A percentile compares a stretch with the other conserved stretches of the same genome.
phyloP scores from a whole-genome alignment of 1,140 invertebrate species.

The Orchesella cincta region DNA sequence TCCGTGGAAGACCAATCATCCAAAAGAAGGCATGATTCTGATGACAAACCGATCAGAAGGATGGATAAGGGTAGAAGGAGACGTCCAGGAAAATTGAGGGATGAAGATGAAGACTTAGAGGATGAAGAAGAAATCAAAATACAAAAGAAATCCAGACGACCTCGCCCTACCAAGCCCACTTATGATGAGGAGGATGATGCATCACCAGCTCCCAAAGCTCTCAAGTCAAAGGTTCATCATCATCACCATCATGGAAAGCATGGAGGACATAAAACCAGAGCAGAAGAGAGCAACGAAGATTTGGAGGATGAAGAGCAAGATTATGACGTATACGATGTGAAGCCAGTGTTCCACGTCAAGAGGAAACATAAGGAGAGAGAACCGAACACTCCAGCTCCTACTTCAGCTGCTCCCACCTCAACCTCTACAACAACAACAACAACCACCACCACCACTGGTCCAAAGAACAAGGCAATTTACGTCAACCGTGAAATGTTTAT shows the following conservation, averaged over 20 bases:
- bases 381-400: not conserved
- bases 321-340: not conserved
- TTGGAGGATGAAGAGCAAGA: not conserved
- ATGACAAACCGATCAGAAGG: too few species aligned
- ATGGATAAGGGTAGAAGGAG: too few species aligned
- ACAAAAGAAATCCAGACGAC: not conserved
- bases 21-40: not conserved
- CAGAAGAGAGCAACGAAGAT: not conserved
- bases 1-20: not conserved
- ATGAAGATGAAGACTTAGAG: not conserved
- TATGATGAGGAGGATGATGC: conserved; percentile 24
- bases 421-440: conserved; percentile 34
- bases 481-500: conserved; percentile 45
- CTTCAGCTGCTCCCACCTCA: conserved; percentile 15
- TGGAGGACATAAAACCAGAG: not conserved
- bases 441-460: not conserved
- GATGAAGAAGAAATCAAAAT: not conserved
- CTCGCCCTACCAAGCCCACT: conserved; percentile 13
- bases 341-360: not conserved
- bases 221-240: not conserved
- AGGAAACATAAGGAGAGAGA: not conserved
- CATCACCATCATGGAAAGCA: not conserved
- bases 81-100: not conserved
- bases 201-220: not conserved
- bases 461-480: conserved; percentile 21